Conservation (phyloP, 1,140 invertebrate genomes). For the Drosophila repletoides region DNA sequence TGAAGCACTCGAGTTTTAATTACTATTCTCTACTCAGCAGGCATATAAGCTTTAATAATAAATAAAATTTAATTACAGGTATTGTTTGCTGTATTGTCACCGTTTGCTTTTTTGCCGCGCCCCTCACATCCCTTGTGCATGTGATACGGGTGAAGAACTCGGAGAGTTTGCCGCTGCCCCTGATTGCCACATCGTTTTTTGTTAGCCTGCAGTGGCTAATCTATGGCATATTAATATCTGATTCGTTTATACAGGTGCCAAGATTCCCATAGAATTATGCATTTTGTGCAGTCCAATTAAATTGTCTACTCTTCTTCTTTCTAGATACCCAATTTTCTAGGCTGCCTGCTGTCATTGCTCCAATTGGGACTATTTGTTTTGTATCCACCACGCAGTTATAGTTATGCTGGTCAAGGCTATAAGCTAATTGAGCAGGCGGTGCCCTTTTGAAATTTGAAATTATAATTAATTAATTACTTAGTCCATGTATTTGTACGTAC, state of each 20-base stretch:
- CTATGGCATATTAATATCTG: conserved; percentile 88
- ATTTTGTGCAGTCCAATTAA: background rate
- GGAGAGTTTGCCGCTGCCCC: conserved; percentile 90
- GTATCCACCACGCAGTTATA: conserved; percentile 85
- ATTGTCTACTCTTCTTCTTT: conserved; percentile 62
- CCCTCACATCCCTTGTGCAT: conserved; percentile 89
- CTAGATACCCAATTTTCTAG: conserved; percentile 88
- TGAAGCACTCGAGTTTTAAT: too few species aligned
- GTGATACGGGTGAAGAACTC: conserved; percentile 89
- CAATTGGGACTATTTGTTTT: conserved; percentile 88
- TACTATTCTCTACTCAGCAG: too few species aligned
- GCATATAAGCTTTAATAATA: background rate
- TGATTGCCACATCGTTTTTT: conserved; percentile 89
- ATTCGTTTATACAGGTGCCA: conserved; percentile 88
- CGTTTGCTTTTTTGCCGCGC: conserved; percentile 90
- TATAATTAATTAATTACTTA: conserved; percentile 8
- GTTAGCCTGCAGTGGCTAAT: conserved; percentile 89
- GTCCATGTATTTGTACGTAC: conserved; percentile 34
- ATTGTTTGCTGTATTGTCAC: conserved; percentile 88
- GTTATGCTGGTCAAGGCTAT: conserved; percentile 73
- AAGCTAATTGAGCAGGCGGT: conserved; percentile 73
- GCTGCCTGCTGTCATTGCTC: conserved; percentile 86
- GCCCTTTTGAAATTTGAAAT: conserved; percentile 47
- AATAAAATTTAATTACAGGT: conserved; percentile 83
- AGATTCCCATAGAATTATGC: conserved; percentile 24